These are phyloP conservation scores for Genyomyrus donnyi DNA, from an alignment of 2,113 vertebrate species.

Conservation along the genomic window DNA sequence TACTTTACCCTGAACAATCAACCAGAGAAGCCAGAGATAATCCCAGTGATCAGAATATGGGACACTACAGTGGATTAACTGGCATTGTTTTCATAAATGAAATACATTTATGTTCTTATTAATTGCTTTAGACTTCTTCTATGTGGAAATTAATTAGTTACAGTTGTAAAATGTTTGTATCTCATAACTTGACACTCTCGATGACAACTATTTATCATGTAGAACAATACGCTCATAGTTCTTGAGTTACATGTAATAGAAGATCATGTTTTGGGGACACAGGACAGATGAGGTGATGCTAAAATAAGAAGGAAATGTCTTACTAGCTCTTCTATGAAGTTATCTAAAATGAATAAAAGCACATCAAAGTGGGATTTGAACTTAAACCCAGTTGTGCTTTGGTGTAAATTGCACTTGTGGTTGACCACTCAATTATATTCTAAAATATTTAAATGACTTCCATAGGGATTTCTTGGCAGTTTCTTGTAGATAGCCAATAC, in stretches of 20 bases:
- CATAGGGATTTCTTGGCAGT: background rate
- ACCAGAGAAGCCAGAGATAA: background rate
- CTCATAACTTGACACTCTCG: background rate
- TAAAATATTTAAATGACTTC: background rate
- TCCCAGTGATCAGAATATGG: background rate
- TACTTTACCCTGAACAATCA: background rate
- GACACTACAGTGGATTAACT: background rate
- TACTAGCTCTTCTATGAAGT: background rate
- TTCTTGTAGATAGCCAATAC: background rate
- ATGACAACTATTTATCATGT: background rate
- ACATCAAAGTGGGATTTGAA: background rate
- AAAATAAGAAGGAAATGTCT: background rate
- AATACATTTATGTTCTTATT: background rate
- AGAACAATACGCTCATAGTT: background rate
- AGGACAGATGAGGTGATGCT: background rate
- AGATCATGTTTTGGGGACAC: background rate
- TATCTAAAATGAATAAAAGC: background rate
- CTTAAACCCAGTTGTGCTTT: background rate
- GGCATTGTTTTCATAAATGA: background rate
- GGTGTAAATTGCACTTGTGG: background rate
- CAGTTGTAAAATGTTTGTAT: background rate
- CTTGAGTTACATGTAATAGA: background rate
- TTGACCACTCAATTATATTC: background rate
- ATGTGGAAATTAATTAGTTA: background rate
- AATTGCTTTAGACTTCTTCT: background rate